A percentile compares a stretch with the other conserved stretches of the same genome.
These are phyloP conservation scores for Puntigrus tetrazona DNA, from an alignment of 2,113 vertebrate genomes.

Conservation along the genomic window DNA sequence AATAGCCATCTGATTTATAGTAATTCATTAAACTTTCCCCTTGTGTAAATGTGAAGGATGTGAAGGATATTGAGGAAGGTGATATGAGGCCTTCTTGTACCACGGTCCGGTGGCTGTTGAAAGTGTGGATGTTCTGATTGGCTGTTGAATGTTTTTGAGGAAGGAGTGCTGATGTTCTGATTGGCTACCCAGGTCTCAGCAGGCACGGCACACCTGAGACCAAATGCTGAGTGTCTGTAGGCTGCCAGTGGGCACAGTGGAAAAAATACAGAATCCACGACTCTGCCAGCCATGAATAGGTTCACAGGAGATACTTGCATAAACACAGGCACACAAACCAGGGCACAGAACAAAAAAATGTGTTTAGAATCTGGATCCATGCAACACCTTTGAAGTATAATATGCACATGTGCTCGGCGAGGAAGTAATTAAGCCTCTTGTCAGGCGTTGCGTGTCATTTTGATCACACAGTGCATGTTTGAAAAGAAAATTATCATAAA, in stretches of 20 bases:
- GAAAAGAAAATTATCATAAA: slow-evolving; percentile 23
- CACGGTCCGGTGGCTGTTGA: slow-evolving; percentile 12
- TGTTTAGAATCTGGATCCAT: slow-evolving; percentile 19
- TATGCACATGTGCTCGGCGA: background rate
- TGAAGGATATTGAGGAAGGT: slow-evolving; percentile 28
- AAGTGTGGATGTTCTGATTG: slow-evolving; percentile 30
- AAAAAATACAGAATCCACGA: slow-evolving; percentile 49
- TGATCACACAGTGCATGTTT: background rate
- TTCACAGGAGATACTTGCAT: slow-evolving; percentile 1
- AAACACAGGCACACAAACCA: background rate
- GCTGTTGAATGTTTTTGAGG: slow-evolving; percentile 6
- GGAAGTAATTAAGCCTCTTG: background rate
- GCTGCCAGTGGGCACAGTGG: slow-evolving; percentile 40
- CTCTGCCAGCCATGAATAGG: slow-evolving; percentile 25
- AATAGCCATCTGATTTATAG: no score
- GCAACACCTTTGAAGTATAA: slow-evolving; percentile 37
- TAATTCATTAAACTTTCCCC: no score
- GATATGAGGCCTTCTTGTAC: background rate
- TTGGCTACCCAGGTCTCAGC: slow-evolving; percentile 36
- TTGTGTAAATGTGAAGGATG: slow-evolving; percentile 3
- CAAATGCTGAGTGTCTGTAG: slow-evolving; percentile 30
- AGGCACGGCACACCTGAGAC: slow-evolving; percentile 46
- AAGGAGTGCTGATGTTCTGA: slow-evolving; percentile 3
- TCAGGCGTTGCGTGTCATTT: background rate
- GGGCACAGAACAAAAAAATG: background rate